Conservation (phyloP, 2,113 vertebrate genomes). For the Daphoenositta chrysoptera region DNA sequence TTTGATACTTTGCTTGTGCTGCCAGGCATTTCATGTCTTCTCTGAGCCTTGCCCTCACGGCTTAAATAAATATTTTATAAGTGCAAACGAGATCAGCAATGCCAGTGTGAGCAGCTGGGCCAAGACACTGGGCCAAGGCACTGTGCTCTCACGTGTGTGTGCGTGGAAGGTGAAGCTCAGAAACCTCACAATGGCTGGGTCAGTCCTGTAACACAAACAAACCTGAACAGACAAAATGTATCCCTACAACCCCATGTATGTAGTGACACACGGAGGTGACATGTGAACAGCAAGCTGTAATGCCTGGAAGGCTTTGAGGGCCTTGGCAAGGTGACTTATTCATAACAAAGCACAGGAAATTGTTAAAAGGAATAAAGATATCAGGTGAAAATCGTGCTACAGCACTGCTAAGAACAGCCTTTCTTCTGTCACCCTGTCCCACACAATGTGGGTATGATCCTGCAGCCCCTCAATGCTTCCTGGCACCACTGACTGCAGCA, state of each 20-base stretch:
- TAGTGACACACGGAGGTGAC: not conserved
- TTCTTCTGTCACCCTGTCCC: not conserved
- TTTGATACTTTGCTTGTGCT: not conserved
- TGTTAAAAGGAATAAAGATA: not conserved
- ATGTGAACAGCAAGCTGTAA: not conserved
- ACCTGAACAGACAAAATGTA: not conserved
- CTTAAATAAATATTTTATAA: not conserved
- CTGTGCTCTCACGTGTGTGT: rapidly evolving
- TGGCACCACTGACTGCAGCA: not conserved
- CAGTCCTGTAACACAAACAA: not conserved
- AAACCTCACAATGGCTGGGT: not conserved
- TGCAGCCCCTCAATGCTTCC: not conserved
- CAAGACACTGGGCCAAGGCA: not conserved
- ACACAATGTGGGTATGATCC: not conserved
- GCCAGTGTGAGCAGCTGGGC: not conserved
- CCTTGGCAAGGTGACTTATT: slow-evolving; percentile 11
- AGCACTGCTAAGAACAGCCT: not conserved
- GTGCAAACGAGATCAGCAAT: not conserved
- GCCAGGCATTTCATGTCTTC: not conserved
- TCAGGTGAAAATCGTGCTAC: not conserved
- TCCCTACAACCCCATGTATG: not conserved
- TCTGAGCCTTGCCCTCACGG: not conserved
- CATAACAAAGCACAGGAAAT: not conserved
- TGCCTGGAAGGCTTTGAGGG: not conserved
- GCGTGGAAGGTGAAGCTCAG: not conserved